Conservation (phyloP, 1,140 invertebrate species). For the Nixonia krombeini region DNA sequence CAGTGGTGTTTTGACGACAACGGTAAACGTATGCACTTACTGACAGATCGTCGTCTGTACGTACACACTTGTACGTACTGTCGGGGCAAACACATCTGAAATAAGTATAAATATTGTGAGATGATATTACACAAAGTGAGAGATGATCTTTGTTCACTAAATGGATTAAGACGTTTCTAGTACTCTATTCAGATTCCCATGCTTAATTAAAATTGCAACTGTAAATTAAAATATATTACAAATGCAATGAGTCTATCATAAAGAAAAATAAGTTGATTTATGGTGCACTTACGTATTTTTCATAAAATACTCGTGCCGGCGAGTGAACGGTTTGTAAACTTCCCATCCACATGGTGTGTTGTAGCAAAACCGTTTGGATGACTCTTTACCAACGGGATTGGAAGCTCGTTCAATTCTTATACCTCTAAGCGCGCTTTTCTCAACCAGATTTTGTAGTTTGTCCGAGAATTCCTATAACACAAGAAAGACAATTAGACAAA, state of each 20-base stretch:
- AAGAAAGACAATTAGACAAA: background rate
- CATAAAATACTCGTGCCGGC: constrained; percentile 73
- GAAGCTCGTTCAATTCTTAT: constrained; percentile 44
- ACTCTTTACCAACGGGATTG: constrained; percentile 32
- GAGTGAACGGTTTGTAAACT: constrained; percentile 72
- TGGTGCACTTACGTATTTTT: constrained; percentile 75
- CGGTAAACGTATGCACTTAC: constrained; percentile 75
- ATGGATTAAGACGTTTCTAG: background rate
- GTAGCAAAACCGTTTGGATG: constrained; percentile 39
- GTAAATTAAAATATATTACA: constrained; percentile 1
- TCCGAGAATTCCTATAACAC: constrained; percentile 50
- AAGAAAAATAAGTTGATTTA: background rate
- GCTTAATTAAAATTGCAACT: background rate
- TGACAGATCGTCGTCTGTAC: constrained; percentile 74
- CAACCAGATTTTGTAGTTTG: constrained; percentile 31
- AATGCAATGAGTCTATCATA: background rate
- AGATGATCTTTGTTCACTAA: background rate
- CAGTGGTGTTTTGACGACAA: constrained; percentile 67
- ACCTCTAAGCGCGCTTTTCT: constrained; percentile 26
- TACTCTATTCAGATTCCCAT: background rate
- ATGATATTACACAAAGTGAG: background rate
- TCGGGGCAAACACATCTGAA: constrained; percentile 74
- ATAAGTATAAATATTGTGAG: constrained; percentile 28
- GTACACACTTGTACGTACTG: constrained; percentile 68
- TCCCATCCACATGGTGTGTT: constrained; percentile 76